Percentiles rank a stretch among this genome's conserved stretches.
Conservation (phyloP, 2,797 vertebrate species). For the Cyprinodon diabolis region DNA sequence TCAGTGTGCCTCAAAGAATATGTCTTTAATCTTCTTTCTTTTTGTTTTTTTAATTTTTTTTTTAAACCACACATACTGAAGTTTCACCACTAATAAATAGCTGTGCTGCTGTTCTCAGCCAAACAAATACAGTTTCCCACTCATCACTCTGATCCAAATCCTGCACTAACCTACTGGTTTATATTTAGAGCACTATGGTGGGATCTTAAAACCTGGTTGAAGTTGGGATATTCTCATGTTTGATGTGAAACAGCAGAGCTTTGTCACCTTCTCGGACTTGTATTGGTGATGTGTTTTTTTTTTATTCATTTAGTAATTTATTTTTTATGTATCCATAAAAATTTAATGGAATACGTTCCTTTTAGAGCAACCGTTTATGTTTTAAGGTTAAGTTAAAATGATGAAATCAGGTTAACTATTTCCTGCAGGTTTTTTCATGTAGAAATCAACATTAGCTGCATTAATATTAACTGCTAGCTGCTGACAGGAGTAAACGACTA, state of each 20-base stretch:
- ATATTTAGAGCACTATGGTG: conserved; percentile 59
- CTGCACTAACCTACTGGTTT: conserved; percentile 64
- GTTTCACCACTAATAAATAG: not conserved
- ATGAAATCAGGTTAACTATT: not conserved
- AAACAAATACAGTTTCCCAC: conserved; percentile 53
- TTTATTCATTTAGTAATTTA: not conserved
- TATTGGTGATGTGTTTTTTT: not conserved
- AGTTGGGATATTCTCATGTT: conserved; percentile 19
- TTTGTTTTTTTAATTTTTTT: not conserved
- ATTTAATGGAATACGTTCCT: too few species aligned
- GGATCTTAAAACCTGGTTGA: conserved; percentile 56
- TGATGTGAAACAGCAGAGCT: conserved; percentile 1
- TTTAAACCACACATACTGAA: not conserved
- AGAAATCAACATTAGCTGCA: not conserved
- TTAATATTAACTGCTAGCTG: too few species aligned
- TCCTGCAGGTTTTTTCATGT: not conserved
- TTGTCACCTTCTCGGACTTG: not conserved
- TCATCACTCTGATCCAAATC: conserved; percentile 64
- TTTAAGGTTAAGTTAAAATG: not conserved
- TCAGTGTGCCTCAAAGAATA: not conserved
- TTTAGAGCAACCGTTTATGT: not conserved
- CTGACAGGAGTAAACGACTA: too few species aligned
- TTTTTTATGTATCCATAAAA: not conserved
- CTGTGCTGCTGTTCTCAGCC: conserved; percentile 17
- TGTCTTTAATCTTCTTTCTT: not conserved